Conservation (phyloP, 2,113 vertebrate species). For the Buteo buteo region DNA sequence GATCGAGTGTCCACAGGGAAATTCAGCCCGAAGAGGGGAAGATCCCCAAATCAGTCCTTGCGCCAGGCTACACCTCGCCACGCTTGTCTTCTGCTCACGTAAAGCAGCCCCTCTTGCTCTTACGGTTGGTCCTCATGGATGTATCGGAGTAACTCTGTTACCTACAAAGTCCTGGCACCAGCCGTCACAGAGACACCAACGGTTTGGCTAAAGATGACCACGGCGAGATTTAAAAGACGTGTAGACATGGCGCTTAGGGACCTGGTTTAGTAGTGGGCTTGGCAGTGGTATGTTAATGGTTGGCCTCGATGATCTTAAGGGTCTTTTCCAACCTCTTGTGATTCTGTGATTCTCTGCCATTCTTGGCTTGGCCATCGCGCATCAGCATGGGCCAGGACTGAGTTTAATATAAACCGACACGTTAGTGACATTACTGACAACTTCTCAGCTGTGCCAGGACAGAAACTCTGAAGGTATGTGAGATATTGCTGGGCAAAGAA, state of each 20-base stretch:
- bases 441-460: background rate
- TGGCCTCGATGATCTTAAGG: no score
- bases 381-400: background rate
- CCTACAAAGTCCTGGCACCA: background rate
- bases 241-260: background rate
- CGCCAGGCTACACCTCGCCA: background rate
- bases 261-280: no score
- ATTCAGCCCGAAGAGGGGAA: background rate
- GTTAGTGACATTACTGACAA: background rate
- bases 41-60: background rate
- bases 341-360: background rate
- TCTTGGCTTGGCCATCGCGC: background rate
- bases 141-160: background rate
- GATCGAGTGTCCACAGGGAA: accelerated
- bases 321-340: background rate
- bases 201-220: background rate
- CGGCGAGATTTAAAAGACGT: background rate
- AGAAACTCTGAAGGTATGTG: background rate
- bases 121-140: background rate
- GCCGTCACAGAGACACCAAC: background rate
- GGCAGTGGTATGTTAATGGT: no score
- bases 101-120: background rate
- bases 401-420: background rate
- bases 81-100: background rate
- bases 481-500: background rate